Base-by-base conservation (phyloP, 1,140 invertebrate species). In the Papilio xuthus region DNA sequence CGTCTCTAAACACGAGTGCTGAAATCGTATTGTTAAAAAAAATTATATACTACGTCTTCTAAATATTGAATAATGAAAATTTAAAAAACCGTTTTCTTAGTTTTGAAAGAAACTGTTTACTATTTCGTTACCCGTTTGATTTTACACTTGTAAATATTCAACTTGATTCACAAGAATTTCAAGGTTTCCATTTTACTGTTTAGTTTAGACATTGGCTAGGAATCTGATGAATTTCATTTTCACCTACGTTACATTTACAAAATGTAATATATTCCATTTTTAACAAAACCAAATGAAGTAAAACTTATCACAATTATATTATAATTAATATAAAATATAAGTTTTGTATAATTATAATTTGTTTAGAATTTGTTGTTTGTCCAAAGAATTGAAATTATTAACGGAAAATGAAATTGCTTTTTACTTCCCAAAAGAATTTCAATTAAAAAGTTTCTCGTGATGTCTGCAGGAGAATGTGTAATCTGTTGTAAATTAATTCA, bases 401-500 rank as follows among this genome's bases (percentile, higher is more conserved):
- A 83, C 81, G 82, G 77, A 82, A 88, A 84, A 89, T 86, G 79
- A 81, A 86, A 88, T 84, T 82, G 80, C 80, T 85, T 86, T 79
- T 67, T 28, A 37, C 26, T 75, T 47, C 28, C 74, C 77, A 44
- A 85, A 90, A 89, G 89, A 90, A 90, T 92, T 90, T 91, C 88
- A 91, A 92, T 91, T 89, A 91, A 87, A 90, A 91, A 91, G 86
- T 91, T 90, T 80, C 80, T 79, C 73, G 79, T 88, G 88, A 85
- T 89, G 85, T 89, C 85, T 87, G 80, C 81, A 76, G 78, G 82
- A 86, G 86, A 89, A 88, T 87, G 89, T 91, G 89, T 92, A 88
- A 92, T 90, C 85, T 89, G 84, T 86, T 88, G 85, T 89, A 90
- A 89, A 90, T 91, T 88, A 90, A 88, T 90, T 89, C 84, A 86